Base-by-base conservation (phyloP, 2,113 vertebrate species). In the Gavia stellata region DNA sequence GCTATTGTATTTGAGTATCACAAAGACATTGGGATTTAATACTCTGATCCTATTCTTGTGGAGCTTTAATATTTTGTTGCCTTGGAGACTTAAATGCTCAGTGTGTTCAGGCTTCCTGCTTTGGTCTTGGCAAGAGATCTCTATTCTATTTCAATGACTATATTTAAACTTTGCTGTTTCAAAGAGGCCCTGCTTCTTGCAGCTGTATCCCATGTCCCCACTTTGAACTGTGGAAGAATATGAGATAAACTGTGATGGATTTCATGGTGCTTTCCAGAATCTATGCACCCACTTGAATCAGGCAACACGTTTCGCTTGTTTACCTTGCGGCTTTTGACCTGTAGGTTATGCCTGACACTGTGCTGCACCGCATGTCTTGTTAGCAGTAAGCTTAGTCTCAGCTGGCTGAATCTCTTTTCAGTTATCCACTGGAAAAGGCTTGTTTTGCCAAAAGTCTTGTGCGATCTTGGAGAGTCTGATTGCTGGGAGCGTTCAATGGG, bases 51-150 rank as follows among this genome's bases (percentile, higher is more conserved):
- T 96, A 67, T 93, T 94, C 97, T 95, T 74, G 92, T 88, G 58
- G 47, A 63, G 93, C 91, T 93, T 95, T 96, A 95, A 95, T 96
- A 94, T 96, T 96, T 97, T 96, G 97, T 97, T 97, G 93, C 93
- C 94, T 88, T 96, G 92, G 95, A 94, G 91, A 97, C 74, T 78
- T 79, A 38, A 94, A 72, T 78, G 47, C 62, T 94, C 78, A 62
- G 50, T 82, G 53, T 74, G 74, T 90, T 97, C 74, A 72, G 63
- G 50, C 95, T 97, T 95, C 97, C 97, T 96, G 93, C 94, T 94
- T 81, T 49, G 74, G 92, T 72, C 79, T 96, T 97, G 96, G 94
- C 94, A 88, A 88, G 94, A 86, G 65, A 74, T 88, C 44, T 80
- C 89, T 86, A 7, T 95, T 94, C 92, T 83, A 0, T 91, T 95